phyloP scores from a whole-genome alignment of 2,113 vertebrate genomes.

The Sebastes schlegelii region DNA sequence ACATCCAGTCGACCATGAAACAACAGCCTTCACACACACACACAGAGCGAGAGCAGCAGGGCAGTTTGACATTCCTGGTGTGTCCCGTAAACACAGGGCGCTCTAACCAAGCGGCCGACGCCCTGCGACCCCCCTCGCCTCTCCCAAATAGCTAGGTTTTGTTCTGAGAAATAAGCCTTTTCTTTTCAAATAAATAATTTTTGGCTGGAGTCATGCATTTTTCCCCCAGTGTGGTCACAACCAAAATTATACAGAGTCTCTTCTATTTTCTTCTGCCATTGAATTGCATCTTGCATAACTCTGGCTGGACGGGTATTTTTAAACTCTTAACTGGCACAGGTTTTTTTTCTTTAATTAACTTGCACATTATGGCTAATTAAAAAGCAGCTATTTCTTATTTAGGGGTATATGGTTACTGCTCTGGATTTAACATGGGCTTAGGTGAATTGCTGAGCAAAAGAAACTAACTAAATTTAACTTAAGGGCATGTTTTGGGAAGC shows the following conservation, averaged over 20 bases:
- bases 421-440: constrained; percentile 26
- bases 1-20: constrained; percentile 40
- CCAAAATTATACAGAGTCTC: constrained; percentile 86
- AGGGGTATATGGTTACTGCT: constrained; percentile 59
- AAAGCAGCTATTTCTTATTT: constrained; percentile 82
- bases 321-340: constrained; percentile 67
- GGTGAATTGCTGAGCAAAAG: constrained; percentile 17
- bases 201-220: constrained; percentile 85
- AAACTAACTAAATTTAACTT: constrained; percentile 6
- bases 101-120: constrained; percentile 65
- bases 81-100: constrained; percentile 75
- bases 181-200: constrained; percentile 86
- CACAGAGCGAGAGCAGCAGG: constrained; percentile 32
- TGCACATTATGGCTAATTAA: constrained; percentile 79
- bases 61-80: constrained; percentile 73
- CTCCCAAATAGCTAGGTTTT: constrained; percentile 84
- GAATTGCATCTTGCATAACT: constrained; percentile 83
- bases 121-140: constrained; percentile 72
- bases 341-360: constrained; percentile 82
- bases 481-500: constrained; percentile 11
- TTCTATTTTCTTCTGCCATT: constrained; percentile 82
- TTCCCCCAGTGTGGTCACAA: constrained; percentile 82
- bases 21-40: constrained; percentile 49
- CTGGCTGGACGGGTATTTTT: constrained; percentile 74
- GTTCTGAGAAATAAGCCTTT: constrained; percentile 82